Percentiles rank a stretch among this genome's conserved stretches.
Conservation (phyloP, 2,888 invertebrate genomes). For the Lasioglossum figueresi region DNA sequence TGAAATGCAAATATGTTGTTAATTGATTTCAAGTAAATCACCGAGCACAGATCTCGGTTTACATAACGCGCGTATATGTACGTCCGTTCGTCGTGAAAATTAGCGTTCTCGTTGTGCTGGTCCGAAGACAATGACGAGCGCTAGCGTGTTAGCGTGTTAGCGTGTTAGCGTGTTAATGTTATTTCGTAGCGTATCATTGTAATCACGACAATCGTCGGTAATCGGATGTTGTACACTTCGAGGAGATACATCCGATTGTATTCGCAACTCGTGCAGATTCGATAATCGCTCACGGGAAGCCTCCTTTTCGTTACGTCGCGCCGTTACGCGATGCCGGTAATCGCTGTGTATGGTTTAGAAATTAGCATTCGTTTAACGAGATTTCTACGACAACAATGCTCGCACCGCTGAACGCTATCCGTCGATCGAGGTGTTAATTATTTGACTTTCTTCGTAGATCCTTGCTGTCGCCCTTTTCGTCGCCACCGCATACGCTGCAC, state of each 20-base stretch:
- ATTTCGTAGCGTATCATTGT: not conserved
- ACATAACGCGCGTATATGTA: constrained; percentile 22
- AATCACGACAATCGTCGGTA: not conserved
- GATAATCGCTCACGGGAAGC: not conserved
- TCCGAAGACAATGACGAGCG: constrained; percentile 22
- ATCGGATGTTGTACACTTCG: not conserved
- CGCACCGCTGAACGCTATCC: not conserved
- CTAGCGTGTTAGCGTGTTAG: not conserved
- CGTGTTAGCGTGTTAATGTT: not conserved
- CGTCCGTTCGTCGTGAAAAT: constrained; percentile 6
- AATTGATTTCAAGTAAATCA: constrained; percentile 40
- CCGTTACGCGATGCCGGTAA: not conserved
- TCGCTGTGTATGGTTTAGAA: not conserved
- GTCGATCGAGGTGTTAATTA: constrained; percentile 11
- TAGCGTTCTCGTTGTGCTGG: not conserved
- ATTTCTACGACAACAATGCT: too few relatives aligned
- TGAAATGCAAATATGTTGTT: constrained; percentile 38
- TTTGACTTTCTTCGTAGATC: constrained; percentile 58
- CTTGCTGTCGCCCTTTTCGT: constrained; percentile 71
- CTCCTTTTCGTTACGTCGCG: not conserved
- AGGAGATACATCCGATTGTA: not conserved
- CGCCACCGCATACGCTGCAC: constrained; percentile 72
- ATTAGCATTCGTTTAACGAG: not conserved
- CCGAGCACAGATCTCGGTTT: constrained; percentile 39
- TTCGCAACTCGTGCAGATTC: not conserved